Conservation (phyloP, 1,140 invertebrate species). For the Atta colombica region DNA sequence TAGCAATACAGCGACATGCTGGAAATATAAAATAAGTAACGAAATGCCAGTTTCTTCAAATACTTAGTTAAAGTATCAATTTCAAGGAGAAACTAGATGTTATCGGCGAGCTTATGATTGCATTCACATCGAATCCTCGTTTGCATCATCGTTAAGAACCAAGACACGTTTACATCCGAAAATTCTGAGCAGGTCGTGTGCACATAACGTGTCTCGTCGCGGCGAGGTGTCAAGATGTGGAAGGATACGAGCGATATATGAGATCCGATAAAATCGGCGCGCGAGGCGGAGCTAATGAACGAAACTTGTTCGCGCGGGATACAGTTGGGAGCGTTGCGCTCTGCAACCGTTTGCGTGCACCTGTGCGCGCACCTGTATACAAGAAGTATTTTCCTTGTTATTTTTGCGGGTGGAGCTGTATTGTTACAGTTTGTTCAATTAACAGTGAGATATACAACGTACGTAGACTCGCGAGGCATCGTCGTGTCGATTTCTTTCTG, state of each 20-base stretch:
- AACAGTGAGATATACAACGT: conserved; percentile 77
- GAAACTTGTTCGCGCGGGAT: conserved; percentile 70
- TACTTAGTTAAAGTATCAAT: neutral
- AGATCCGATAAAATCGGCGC: conserved; percentile 80
- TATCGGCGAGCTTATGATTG: conserved; percentile 16
- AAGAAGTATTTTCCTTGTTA: conserved; percentile 35
- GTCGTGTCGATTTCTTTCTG: conserved; percentile 65
- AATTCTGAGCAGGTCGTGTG: conserved; percentile 6
- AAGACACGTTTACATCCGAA: conserved; percentile 20
- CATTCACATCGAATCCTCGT: neutral
- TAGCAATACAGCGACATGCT: neutral
- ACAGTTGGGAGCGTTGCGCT: conserved; percentile 23
- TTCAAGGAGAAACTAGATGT: neutral
- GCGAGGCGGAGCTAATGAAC: conserved; percentile 78
- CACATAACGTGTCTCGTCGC: conserved; percentile 8
- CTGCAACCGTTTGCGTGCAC: conserved; percentile 16
- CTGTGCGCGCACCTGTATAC: conserved; percentile 40
- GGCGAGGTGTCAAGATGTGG: conserved; percentile 45
- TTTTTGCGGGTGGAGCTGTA: conserved; percentile 59
- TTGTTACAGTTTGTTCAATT: conserved; percentile 76
- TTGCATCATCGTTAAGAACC: conserved; percentile 16
- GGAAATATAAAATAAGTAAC: neutral
- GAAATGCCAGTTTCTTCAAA: neutral
- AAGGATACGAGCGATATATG: conserved; percentile 68
- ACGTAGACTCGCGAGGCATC: conserved; percentile 58